A percentile compares a stretch with the other conserved stretches of the same genome.
Evolutionary conservation across 1,140 invertebrate genomes (phyloP).

Genomic region (Brachionus plicatilis): DNA sequence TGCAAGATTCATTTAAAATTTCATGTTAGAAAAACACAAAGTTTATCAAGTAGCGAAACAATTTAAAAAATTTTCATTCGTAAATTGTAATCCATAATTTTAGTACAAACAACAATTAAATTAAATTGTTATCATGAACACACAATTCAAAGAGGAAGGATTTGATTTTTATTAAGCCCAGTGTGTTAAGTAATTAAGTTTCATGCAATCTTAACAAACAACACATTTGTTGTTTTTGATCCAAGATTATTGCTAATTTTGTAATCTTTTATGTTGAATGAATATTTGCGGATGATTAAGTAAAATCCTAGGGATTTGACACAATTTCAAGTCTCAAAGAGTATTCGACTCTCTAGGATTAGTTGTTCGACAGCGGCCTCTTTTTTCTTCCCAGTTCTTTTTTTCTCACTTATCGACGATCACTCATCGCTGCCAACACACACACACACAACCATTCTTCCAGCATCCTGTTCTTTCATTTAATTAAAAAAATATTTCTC

Average conservation of each 20-base stretch:
- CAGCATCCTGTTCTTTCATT: neutral
- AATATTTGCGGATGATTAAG: neutral
- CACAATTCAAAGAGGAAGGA: neutral
- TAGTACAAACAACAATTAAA: neutral
- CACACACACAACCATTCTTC: no score
- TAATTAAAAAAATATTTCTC: neutral
- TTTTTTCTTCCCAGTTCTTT: neutral
- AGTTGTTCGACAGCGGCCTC: neutral
- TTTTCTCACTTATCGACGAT: neutral
- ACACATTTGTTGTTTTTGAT: neutral
- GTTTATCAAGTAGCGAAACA: no score
- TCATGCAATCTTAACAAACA: neutral
- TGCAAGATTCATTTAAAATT: no score
- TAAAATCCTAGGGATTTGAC: neutral
- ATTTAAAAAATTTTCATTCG: neutral
- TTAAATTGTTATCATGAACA: neutral
- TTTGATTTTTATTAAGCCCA: conserved; percentile 5
- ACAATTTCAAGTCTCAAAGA: neutral
- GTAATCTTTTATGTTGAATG: neutral
- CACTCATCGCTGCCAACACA: neutral
- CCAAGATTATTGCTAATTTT: neutral
- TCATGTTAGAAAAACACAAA: no score
- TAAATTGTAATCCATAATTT: neutral
- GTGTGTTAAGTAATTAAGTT: conserved; percentile 10
- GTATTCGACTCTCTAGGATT: neutral